Conservation (phyloP, 35 echinoderm and acorn worm species). For the Ophiothrix spiculata region DNA sequence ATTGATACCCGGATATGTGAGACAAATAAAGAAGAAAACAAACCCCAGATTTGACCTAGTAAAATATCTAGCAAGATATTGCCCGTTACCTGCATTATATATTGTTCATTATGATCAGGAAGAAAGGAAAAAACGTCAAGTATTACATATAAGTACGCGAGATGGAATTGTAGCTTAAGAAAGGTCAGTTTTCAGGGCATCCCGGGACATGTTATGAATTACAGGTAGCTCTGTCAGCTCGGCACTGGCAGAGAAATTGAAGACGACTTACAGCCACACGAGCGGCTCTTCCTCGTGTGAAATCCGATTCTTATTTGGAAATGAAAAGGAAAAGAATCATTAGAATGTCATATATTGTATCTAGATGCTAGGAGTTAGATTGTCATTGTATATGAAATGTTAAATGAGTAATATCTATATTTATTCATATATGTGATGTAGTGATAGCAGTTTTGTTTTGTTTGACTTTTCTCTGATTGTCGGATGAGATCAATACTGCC, state of each 20-base stretch:
- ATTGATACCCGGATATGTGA: no score
- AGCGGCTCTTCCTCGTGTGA: background rate
- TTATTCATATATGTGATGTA: background rate
- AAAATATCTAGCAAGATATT: no score
- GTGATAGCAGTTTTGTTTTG: no score
- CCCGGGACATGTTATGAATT: background rate
- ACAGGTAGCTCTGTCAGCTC: background rate
- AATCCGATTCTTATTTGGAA: background rate
- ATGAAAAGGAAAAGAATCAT: constrained; percentile 1
- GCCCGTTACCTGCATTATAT: no score
- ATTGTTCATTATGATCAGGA: no score
- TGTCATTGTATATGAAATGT: background rate
- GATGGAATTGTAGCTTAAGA: background rate
- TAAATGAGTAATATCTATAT: background rate
- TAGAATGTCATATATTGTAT: constrained; percentile 4
- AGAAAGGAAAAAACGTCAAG: background rate
- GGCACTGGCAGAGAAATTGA: background rate
- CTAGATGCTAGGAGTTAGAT: background rate
- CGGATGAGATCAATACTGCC: no score
- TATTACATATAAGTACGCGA: background rate
- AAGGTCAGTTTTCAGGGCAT: constrained; percentile 10
- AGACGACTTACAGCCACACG: background rate
- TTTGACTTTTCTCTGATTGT: no score
- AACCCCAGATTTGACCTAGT: no score
- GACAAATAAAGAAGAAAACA: no score